Base-by-base conservation (phyloP, 1,140 invertebrate genomes). In the Eueides isabella region DNA sequence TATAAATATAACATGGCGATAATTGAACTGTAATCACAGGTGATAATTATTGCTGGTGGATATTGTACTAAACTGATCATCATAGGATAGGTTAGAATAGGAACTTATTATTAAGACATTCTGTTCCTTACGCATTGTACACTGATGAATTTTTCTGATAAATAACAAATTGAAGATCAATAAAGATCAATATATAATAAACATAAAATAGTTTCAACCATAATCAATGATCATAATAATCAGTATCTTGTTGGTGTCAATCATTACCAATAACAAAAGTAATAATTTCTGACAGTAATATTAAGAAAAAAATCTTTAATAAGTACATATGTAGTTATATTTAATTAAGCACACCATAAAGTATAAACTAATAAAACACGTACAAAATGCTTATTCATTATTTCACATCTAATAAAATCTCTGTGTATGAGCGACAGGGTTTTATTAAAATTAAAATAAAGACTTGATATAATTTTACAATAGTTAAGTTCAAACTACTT, bases 311-410 rank as follows among this genome's bases (percentile, higher is more conserved):
- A 26, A 48, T 30, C 28, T 55, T 31, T 2, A 55, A 48, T 67
- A 67, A 67, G 66, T 67, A 67, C 66, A 48, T 6, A 33, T 65
- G 31, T 7, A 55, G 19, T 23, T 23, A 55, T 55, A 12, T 55
- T 55, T 55, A 55, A 55, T 55, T 55, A 55, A 55, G 48, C 48
- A 55, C 48, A 12, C 48, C 48, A 26, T 12, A 26, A 19, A 23
- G 19, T 55, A 23, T 7, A 55, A 55, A 23, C 48, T 55, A 12
- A 23, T 55, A 11, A 55, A 55, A 55, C 48, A 55, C 48, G 26
- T 19, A 26, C 48, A 11, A 26, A 55, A 55, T 11, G 6, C 7
- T 2, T 55, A 4, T 55, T 26, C 2, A 55, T 9, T 55, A 55
- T 11, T 23, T 55, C 11, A 55, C 26, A 55, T 23, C 19, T 55